Percentiles rank a stretch among this genome's conserved stretches.
Evolutionary conservation across 1,140 invertebrate species (phyloP).

Genomic region (Acyrthosiphon pisum): DNA sequence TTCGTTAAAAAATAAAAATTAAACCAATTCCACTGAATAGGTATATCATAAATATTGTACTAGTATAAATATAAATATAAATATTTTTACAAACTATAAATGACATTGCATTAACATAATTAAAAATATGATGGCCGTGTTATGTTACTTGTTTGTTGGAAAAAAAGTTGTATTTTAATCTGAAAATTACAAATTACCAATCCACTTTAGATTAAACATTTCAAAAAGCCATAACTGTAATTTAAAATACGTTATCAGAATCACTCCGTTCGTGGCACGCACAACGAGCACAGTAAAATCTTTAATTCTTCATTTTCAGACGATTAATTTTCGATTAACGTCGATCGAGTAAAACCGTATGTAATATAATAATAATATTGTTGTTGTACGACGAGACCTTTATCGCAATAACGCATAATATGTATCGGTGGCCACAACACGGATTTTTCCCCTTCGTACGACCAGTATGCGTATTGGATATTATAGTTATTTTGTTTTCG

Average conservation of each 20-base stretch:
- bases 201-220: background rate
- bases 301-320: background rate
- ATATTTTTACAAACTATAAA: background rate
- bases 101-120: background rate
- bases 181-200: background rate
- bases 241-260: background rate
- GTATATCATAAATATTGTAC: background rate
- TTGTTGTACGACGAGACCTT: background rate
- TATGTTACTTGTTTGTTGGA: background rate
- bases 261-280: background rate
- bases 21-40: background rate
- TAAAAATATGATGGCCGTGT: background rate
- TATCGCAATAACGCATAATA: background rate
- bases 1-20: background rate
- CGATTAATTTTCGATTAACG: conserved; percentile 23
- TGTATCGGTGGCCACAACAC: background rate
- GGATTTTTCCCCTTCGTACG: background rate
- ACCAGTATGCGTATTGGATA: background rate
- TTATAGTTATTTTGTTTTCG: background rate
- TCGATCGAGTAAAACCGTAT: background rate
- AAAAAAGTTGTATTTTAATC: background rate
- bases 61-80: background rate
- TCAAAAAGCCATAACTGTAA: background rate
- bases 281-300: background rate
- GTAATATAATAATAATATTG: background rate